Base-by-base conservation (phyloP, 92 coral and sea anemone genomes). In the Palythoa grandis region DNA sequence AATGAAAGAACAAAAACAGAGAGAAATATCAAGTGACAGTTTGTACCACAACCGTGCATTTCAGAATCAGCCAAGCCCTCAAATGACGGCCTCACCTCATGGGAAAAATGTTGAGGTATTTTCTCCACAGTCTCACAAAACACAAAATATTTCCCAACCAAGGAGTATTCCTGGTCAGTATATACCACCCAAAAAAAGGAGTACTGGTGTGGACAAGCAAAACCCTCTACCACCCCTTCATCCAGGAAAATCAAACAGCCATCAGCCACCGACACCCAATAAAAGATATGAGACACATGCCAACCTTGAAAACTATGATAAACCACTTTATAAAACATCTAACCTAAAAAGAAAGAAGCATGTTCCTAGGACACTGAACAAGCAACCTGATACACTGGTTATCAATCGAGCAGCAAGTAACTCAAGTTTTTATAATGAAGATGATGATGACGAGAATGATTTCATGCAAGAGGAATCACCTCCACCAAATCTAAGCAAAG, bases 231-330 rank as follows among this genome's bases (percentile, higher is more conserved):
- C 98, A 23, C 94, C 98, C 3, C 86, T 94, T 19, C 93, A 87
- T 48, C 87, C 76, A 66, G 88, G 85, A 38, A 57, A 48, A 22
- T 78, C 94, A 15, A 56, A 43, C 24, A 71, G 38, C 29, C 69
- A 83, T 79, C 91, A 94, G 19, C 98, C 90, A 69, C 95, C 95
- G 19, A 94, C 98, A 12, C 98, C 98, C 1, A 94, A 94, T 39
- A 92, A 86, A 68, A 87, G 98, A 65, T 94, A 94, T 22, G 95
- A 92, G 66, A 94, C 95, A 74, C 88, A 92, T 57, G 74, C 92
- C 58, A 79, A 80, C 6, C 79, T 94, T 10, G 70, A 43, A 43
- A 87, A 86, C 29, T 83, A 86, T 50, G 87, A 83, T 22, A 73
- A 87, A 74, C 35, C 69, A 50, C 68, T 40, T 79, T 72, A 80